Base-by-base conservation (phyloP, 2,797 vertebrate species). In the Glyptemys insculpta region DNA sequence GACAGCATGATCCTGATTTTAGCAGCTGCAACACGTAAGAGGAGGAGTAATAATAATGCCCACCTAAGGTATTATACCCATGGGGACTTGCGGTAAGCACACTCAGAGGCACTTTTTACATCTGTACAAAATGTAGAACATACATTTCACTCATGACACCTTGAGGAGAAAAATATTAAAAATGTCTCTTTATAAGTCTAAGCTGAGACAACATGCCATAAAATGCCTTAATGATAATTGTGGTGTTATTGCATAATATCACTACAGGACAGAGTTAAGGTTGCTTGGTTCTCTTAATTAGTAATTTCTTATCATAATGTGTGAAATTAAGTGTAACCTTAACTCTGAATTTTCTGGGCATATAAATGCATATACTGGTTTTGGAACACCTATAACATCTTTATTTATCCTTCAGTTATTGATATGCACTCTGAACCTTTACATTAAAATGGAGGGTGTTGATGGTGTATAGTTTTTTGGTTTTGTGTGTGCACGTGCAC, bases 51-150 rank as follows among this genome's bases (percentile, higher is more conserved):
- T 29, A 54, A 34, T 59, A 3, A 4, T 81, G 29, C 41, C 65
- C 54, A 4, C n/a, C n/a, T 18, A 8, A 16, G 62, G 5, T 34
- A 91, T 21, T 37, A n/a, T 11, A 5, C 18, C 19, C n/a, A 86
- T 47, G 44, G 8, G 49, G 14, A 50, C 72, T 1, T 1, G 0
- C 21, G 29, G 19, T 41, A 54, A 80, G 72, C 79, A 37, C n/a
- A 68, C 34, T 12, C 65, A 57, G 0, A 6, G 56, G 21, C 2
- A 14, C 31, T 41, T 0, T 0, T 54, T 85, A 53, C 8, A 14
- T 37, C 65, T 37, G n/a, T 68, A 68, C 65, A 68, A 10, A 68
- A 68, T 12, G 18, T 11, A 37, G 62, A n/a, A 16, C 16, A 9
- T 19, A 4, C 8, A n/a, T n/a, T 18, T 34, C 34, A n/a, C 34